Evolutionary conservation across 2,888 invertebrate species (phyloP).

Genomic region (Callyntrura guangdongensis): DNA sequence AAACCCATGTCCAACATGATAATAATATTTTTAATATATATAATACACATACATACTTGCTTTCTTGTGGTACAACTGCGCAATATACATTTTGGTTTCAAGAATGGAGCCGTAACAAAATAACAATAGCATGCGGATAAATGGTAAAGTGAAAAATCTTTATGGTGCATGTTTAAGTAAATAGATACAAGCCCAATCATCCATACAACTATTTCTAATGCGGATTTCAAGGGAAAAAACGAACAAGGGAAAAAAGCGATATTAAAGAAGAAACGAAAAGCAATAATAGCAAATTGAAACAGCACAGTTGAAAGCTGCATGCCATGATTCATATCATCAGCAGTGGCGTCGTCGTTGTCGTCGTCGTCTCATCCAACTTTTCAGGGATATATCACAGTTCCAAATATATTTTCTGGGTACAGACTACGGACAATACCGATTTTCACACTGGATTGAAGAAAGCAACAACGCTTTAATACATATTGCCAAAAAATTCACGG

Average conservation of each 20-base stretch:
- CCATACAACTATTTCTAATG: not conserved
- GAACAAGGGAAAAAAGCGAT: not conserved
- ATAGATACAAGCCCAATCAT: not conserved
- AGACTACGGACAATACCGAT: not conserved
- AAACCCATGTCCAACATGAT: not conserved
- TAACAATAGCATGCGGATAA: not conserved
- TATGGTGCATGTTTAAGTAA: not conserved
- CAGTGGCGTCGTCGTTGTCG: not conserved
- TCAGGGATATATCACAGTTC: not conserved
- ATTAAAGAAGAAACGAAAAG: conserved; percentile 1
- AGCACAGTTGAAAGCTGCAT: not conserved
- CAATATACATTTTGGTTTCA: too few species aligned
- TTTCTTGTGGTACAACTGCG: too few species aligned
- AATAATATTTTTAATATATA: conserved; percentile 13
- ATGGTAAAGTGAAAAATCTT: not conserved
- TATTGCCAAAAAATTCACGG: too few species aligned
- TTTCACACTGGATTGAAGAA: conserved; percentile 1
- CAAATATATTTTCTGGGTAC: not conserved
- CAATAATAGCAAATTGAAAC: conserved; percentile 25
- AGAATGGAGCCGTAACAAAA: not conserved
- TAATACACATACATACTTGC: not conserved
- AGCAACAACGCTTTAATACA: not conserved
- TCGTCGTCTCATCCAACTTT: not conserved
- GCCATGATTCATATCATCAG: conserved; percentile 14
- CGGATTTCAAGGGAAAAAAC: not conserved